A percentile compares a stretch with the other conserved stretches of the same genome.
Conservation (phyloP, 2,888 invertebrate genomes). For the Andrena trimmerana region DNA sequence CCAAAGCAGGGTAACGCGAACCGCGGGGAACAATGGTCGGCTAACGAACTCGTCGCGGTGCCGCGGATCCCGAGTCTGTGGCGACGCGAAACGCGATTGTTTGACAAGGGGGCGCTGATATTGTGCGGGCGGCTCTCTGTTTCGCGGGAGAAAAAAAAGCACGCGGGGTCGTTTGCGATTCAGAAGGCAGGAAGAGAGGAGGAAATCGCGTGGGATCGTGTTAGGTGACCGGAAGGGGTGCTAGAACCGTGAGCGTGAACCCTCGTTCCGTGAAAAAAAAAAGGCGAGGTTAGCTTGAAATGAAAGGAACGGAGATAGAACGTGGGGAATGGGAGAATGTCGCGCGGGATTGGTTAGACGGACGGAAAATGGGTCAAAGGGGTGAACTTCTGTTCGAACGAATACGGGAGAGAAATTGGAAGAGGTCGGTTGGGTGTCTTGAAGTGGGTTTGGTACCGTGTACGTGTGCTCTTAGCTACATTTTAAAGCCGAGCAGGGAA, state of each 20-base stretch:
- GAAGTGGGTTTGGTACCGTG: no score
- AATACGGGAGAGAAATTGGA: no score
- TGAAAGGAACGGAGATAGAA: slow-evolving; percentile 6
- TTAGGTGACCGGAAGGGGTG: background rate
- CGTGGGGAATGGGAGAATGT: background rate
- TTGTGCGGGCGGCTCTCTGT: background rate
- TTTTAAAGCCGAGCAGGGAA: no score
- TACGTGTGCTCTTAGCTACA: no score
- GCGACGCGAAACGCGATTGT: slow-evolving; percentile 9
- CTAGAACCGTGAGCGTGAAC: background rate
- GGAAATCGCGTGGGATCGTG: background rate
- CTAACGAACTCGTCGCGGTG: slow-evolving; percentile 78
- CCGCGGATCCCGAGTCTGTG: slow-evolving; percentile 41
- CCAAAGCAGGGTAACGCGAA: slow-evolving; percentile 66
- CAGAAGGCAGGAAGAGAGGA: slow-evolving; percentile 3
- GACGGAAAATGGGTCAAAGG: background rate
- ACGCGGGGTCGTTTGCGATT: slow-evolving; percentile 8
- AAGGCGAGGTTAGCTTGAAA: background rate
- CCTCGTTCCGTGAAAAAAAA: background rate
- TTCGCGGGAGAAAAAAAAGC: background rate
- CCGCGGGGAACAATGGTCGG: slow-evolving; percentile 78
- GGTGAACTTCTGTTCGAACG: no score
- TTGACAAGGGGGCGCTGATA: slow-evolving; percentile 10
- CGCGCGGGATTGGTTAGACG: background rate
- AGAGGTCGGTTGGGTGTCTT: no score